Percentiles rank a stretch among this genome's conserved stretches.
These are phyloP conservation scores for Xyliphius kryptos DNA, from an alignment of 2,113 vertebrate genomes.

Conservation along the genomic window DNA sequence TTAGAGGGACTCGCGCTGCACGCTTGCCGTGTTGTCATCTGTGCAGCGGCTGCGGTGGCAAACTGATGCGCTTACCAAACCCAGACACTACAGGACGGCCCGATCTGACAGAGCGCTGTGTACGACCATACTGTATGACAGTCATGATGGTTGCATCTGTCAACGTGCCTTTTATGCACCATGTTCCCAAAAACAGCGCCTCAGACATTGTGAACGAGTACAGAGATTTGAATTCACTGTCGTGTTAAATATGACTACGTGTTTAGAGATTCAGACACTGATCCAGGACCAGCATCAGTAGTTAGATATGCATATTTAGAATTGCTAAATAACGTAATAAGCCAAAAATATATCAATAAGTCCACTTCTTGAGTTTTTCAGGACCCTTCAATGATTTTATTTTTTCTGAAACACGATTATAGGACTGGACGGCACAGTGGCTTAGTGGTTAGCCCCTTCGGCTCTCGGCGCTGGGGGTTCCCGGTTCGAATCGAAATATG, in stretches of 20 bases:
- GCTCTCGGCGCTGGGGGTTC: too few relatives aligned
- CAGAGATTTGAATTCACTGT: slow-evolving; percentile 10
- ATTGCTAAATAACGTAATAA: too few relatives aligned
- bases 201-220: not conserved
- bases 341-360: too few relatives aligned
- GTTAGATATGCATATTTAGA: not conserved
- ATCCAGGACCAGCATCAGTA: not conserved
- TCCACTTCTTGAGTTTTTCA: not conserved
- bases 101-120: slow-evolving; percentile 16
- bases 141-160: slow-evolving; percentile 31
- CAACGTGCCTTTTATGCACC: slow-evolving; percentile 19
- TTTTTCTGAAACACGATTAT: not conserved
- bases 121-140: slow-evolving; percentile 24
- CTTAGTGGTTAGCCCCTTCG: too few relatives aligned
- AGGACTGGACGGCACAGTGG: too few relatives aligned
- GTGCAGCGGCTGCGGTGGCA: slow-evolving; percentile 30
- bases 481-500: too few relatives aligned
- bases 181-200: slow-evolving; percentile 7
- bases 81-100: slow-evolving; percentile 21
- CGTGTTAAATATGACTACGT: slow-evolving; percentile 1
- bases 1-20: slow-evolving; percentile 44
- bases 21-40: slow-evolving; percentile 40
- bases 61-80: slow-evolving; percentile 37
- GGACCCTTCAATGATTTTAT: not conserved
- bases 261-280: not conserved